Evolutionary conservation across 2,888 invertebrate genomes (phyloP).

Genomic region (Baccha elongata): DNA sequence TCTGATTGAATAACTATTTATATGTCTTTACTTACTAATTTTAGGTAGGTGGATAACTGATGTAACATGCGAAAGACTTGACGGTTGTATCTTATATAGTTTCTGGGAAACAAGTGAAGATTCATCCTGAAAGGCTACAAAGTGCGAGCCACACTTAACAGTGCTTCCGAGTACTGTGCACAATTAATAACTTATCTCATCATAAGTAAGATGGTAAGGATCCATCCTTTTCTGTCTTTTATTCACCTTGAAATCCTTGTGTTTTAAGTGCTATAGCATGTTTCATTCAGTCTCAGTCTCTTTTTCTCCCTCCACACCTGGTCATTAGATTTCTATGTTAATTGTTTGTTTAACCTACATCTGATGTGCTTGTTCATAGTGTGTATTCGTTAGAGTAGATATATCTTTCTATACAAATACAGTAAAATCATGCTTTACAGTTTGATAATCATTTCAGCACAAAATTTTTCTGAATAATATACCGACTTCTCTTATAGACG

Average conservation of each 20-base stretch:
- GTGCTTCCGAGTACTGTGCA: neutral
- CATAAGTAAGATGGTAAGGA: constrained; percentile 39
- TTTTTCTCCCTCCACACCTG: neutral
- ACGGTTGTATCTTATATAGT: constrained; percentile 53
- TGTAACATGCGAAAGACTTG: constrained; percentile 22
- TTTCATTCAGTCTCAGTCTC: constrained; percentile 26
- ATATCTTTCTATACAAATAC: too few species aligned
- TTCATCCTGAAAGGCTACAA: constrained; percentile 39
- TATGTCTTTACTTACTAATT: too few species aligned
- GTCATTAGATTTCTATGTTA: neutral
- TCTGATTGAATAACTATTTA: neutral
- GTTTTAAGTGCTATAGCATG: constrained; percentile 36
- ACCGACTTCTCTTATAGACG: too few species aligned
- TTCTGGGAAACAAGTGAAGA: constrained; percentile 66
- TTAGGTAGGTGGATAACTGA: constrained; percentile 57
- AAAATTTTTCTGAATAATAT: too few species aligned
- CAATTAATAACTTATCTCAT: neutral
- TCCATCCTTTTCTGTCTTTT: constrained; percentile 18
- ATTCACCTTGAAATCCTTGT: constrained; percentile 2
- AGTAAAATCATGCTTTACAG: too few species aligned
- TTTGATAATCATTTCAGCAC: too few species aligned
- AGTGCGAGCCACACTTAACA: neutral
- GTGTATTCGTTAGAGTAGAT: too few species aligned
- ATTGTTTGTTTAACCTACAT: too few species aligned
- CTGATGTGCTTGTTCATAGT: too few species aligned